Evolutionary conservation across 2,113 vertebrate species (phyloP), one percentile per base, ranked within the genome.

Genomic region (Rutilus rutilus): DNA sequence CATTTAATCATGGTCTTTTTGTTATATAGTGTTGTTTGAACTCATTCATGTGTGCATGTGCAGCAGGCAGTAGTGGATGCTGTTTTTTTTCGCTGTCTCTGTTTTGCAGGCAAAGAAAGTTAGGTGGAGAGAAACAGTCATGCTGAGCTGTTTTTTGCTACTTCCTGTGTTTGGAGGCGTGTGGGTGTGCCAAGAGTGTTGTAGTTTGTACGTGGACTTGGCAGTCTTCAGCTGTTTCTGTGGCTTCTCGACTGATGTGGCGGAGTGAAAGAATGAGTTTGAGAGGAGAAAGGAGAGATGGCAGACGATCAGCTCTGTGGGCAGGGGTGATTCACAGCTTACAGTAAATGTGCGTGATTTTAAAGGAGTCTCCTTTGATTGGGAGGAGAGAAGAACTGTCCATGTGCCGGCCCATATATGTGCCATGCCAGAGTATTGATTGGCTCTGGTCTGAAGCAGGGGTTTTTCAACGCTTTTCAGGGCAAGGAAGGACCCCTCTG

Each of bases 271-370:
- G 89, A 91, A 88, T 6, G 81, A 89, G 14, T 73, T 89, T 57
- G 87, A 87, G 89, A 89, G 90, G 88, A 90, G 64, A 81, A 87
- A 79, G 3, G 54, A 81, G 60, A 90, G 67, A 75, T 93, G 93
- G 92, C 93, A 93, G 88, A 89, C 78, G 78, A 92, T 93, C 93
- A 94, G 91, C 89, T 86, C 86, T 92, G 92, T 93, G 92, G 93
- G 92, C 91, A 92, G 92, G 82, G 90, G 92, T 94, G 93, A 95
- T 90, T 94, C 94, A 94, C 88, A 87, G 92, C 90, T 94, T 93
- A 93, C 92, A 89, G 93, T 94, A 94, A 94, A 93, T 52, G 19
- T 74, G 83, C 50, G 25, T 14, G 33, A 78, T 69, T 64, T 60
- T 75, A 33, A 65, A 62, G 45, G 75, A 52, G 54, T 47, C 25